A percentile compares a stretch with the other conserved stretches of the same genome.
Conservation (phyloP, 2,888 invertebrate genomes). For the Morinoia aosen region DNA sequence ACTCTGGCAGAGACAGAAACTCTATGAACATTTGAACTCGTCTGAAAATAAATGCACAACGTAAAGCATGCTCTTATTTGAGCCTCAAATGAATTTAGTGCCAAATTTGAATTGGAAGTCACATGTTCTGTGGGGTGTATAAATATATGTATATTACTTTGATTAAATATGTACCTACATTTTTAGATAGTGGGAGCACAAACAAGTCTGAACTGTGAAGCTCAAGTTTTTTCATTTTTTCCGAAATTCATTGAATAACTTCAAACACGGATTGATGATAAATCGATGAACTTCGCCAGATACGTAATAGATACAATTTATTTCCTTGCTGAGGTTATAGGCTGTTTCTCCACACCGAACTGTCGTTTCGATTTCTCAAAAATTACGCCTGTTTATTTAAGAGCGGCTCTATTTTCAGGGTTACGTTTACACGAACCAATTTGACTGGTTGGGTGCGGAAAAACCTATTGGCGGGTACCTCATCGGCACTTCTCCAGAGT, state of each 20-base stretch:
- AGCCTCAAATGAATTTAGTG: no score
- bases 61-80: no score
- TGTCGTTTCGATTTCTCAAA: background rate
- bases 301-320: background rate
- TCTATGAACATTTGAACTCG: no score
- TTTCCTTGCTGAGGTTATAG: background rate
- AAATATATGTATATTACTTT: no score
- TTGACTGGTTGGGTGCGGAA: slow-evolving; percentile 13
- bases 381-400: background rate
- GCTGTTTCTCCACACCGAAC: background rate
- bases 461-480: slow-evolving; percentile 31
- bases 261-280: background rate
- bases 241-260: background rate
- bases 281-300: background rate
- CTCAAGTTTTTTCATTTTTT: background rate
- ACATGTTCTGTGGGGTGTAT: no score
- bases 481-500: slow-evolving; percentile 47
- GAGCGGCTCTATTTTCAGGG: background rate
- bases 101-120: no score
- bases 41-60: no score
- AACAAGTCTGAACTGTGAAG: background rate
- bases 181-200: background rate
- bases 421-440: slow-evolving; percentile 33
- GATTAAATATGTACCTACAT: no score
- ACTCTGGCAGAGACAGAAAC: no score